Conservation (phyloP, 2,113 vertebrate species). For the Collichthys lucidus region DNA sequence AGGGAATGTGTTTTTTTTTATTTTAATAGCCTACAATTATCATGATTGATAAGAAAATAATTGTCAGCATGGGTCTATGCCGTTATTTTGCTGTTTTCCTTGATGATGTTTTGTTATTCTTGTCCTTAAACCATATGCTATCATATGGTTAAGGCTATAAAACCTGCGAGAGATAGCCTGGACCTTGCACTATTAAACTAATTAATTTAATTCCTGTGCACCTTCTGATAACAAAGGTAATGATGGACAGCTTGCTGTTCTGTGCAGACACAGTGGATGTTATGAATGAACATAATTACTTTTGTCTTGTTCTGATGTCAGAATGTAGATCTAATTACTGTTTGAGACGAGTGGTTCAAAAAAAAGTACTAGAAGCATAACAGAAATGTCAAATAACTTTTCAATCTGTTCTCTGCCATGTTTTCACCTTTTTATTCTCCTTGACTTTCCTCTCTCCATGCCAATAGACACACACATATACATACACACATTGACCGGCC, state of each 20-base stretch:
- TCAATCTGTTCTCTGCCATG: not conserved
- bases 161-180: not conserved
- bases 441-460: constrained; percentile 17
- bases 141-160: not conserved
- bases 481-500: constrained; percentile 47
- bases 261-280: not conserved
- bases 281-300: not conserved
- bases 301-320: not conserved
- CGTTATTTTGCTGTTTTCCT: too few relatives aligned
- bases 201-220: too few relatives aligned
- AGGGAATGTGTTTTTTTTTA: not conserved
- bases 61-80: not conserved
- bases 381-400: not conserved
- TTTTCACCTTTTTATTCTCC: not conserved
- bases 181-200: not conserved
- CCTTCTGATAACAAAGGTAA: not conserved
- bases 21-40: not conserved
- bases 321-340: not conserved
- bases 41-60: not conserved
- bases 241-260: not conserved
- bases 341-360: not conserved
- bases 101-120: too few relatives aligned
- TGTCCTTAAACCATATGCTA: too few relatives aligned
- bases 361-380: not conserved
- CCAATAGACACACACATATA: constrained; percentile 20